These are phyloP conservation scores for Desmophyllum pertusum DNA, from an alignment of 92 coral and sea anemone species.

Conservation along the genomic window DNA sequence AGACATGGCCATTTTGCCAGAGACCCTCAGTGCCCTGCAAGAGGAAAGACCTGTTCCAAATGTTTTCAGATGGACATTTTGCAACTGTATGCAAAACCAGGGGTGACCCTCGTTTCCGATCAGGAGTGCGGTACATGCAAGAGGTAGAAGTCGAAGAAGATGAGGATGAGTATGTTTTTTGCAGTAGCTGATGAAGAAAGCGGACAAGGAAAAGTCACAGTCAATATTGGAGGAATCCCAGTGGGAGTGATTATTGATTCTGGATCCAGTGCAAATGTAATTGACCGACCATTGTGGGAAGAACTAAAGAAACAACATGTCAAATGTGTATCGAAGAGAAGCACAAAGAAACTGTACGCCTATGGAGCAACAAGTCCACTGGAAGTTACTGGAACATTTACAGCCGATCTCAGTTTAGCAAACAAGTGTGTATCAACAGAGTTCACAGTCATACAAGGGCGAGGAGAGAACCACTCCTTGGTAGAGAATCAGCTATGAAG, in stretches of 20 bases:
- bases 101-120: neutral
- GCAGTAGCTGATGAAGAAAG: constrained; percentile 2
- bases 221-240: constrained; percentile 30
- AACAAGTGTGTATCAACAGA: too few relatives aligned
- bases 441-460: too few relatives aligned
- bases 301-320: too few relatives aligned
- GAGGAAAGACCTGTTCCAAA: constrained; percentile 28
- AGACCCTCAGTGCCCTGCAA: constrained; percentile 42
- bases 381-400: too few relatives aligned
- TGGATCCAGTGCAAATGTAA: too few relatives aligned
- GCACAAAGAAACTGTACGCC: too few relatives aligned
- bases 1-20: constrained; percentile 35
- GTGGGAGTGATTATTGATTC: constrained; percentile 39
- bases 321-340: too few relatives aligned
- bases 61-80: constrained; percentile 39
- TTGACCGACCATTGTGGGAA: too few relatives aligned
- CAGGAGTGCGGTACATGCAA: constrained; percentile 2
- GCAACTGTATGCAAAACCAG: constrained; percentile 47
- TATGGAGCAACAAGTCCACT: too few relatives aligned
- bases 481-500: too few relatives aligned
- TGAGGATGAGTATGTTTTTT: constrained; percentile 44
- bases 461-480: too few relatives aligned
- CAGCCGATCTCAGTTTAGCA: too few relatives aligned
- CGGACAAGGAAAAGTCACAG: constrained; percentile 13
- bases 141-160: constrained; percentile 2